A percentile compares a stretch with the other conserved stretches of the same genome.
These are phyloP conservation scores for Pseudotriccus pelzelni DNA, from an alignment of 2,797 vertebrate genomes.

Conservation along the genomic window DNA sequence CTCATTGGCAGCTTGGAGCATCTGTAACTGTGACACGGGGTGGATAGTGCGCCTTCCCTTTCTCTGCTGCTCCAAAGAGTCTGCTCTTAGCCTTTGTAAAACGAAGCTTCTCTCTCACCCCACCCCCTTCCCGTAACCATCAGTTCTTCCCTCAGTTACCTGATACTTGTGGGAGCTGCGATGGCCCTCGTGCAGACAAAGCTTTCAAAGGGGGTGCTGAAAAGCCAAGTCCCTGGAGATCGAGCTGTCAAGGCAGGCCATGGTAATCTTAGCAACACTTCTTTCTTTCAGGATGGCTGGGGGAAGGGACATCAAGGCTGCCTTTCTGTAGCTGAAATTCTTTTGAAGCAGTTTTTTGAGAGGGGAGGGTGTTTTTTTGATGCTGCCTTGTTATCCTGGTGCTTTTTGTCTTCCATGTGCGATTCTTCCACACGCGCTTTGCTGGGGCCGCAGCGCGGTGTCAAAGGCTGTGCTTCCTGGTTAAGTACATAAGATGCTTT, in stretches of 20 bases:
- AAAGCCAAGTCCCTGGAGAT: slow-evolving; percentile 87
- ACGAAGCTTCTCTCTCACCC: slow-evolving; percentile 53
- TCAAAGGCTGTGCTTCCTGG: slow-evolving; percentile 55
- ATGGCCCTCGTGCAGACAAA: slow-evolving; percentile 89
- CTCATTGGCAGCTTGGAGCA: slow-evolving; percentile 71
- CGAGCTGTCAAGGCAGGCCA: slow-evolving; percentile 60
- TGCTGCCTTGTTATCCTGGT: not conserved
- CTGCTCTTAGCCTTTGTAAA: slow-evolving; percentile 71
- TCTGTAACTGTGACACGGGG: slow-evolving; percentile 77
- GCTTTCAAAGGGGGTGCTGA: slow-evolving; percentile 91
- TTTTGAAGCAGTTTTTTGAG: slow-evolving; percentile 4
- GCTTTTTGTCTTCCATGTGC: not conserved
- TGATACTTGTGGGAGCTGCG: slow-evolving; percentile 95
- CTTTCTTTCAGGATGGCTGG: slow-evolving; percentile 38
- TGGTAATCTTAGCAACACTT: slow-evolving; percentile 75
- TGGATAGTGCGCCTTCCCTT: slow-evolving; percentile 46
- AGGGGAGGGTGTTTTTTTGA: not conserved
- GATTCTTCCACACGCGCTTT: not conserved
- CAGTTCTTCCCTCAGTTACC: slow-evolving; percentile 84
- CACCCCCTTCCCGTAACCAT: slow-evolving; percentile 64
- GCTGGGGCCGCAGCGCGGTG: not conserved
- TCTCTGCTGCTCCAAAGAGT: slow-evolving; percentile 49
- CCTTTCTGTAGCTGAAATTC: slow-evolving; percentile 7
- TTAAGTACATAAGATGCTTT: slow-evolving; percentile 63
- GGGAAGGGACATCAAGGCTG: slow-evolving; percentile 11